A percentile compares a stretch with the other conserved stretches of the same genome.
Conservation (phyloP, 2,888 invertebrate species). For the Tupiocoris notatus region DNA sequence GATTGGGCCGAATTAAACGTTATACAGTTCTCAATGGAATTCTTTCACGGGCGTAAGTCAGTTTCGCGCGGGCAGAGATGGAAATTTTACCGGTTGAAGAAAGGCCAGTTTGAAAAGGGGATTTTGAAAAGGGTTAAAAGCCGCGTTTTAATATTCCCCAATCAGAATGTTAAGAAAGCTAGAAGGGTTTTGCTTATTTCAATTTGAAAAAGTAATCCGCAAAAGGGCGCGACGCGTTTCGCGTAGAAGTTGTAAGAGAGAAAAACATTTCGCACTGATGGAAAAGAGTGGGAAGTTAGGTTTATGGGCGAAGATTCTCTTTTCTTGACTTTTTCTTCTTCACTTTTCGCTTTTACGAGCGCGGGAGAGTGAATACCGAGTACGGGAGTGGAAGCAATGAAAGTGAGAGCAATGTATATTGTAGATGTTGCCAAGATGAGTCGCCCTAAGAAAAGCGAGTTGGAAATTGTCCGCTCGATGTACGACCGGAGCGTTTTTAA, state of each 20-base stretch:
- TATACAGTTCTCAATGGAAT: background rate
- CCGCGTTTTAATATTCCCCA: constrained; percentile 21
- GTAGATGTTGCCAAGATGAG: background rate
- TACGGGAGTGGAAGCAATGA: constrained; percentile 7
- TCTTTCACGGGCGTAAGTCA: background rate
- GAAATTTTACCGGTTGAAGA: background rate
- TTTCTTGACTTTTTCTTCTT: too few relatives aligned
- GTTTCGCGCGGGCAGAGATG: background rate
- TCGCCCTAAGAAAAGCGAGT: constrained; percentile 1
- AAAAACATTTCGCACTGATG: constrained; percentile 10
- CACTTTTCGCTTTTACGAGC: constrained; percentile 1
- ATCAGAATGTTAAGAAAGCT: background rate
- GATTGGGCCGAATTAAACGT: too few relatives aligned
- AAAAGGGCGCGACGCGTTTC: constrained; percentile 7
- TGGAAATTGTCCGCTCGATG: constrained; percentile 38
- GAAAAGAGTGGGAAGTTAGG: background rate
- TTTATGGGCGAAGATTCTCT: background rate
- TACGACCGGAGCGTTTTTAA: constrained; percentile 32
- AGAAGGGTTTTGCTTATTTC: constrained; percentile 8
- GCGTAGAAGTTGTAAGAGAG: constrained; percentile 2
- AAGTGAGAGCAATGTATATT: constrained; percentile 28
- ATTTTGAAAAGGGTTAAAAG: constrained; percentile 29
- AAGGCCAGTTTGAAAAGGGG: background rate
- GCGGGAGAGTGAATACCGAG: background rate
- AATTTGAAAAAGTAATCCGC: constrained; percentile 30